phyloP scores from a whole-genome alignment of 2,113 vertebrate species.

The Prunella fulvescens region DNA sequence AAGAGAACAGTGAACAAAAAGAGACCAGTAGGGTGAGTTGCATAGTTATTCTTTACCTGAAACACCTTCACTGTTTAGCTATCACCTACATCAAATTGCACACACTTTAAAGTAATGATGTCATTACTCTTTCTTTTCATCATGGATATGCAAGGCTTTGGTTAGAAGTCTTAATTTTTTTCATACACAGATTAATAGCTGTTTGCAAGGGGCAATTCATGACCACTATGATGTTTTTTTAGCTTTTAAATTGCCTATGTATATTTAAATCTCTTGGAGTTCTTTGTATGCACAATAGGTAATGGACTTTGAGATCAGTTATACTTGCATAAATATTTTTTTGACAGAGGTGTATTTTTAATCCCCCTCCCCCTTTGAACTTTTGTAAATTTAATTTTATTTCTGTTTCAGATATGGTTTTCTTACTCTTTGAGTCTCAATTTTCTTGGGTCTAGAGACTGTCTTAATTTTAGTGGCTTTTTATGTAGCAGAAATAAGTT shows the following conservation, averaged over 20 bases:
- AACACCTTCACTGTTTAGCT: not conserved
- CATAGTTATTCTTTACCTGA: not conserved
- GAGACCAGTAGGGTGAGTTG: not conserved
- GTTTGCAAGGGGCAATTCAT: not conserved
- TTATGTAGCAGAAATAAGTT: not conserved
- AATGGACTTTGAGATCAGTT: not conserved
- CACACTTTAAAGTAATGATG: not conserved
- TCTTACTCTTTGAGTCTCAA: not conserved
- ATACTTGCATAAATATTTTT: not conserved
- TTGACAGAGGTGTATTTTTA: not conserved
- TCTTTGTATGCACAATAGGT: not conserved
- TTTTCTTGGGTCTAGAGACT: not conserved
- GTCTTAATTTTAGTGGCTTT: not conserved
- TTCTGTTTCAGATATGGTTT: not conserved
- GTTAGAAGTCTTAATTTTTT: not conserved
- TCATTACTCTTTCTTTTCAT: not conserved
- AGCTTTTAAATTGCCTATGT: not conserved
- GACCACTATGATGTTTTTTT: not conserved
- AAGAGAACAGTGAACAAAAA: not conserved
- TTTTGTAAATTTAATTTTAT: not conserved
- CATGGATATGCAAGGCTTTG: not conserved
- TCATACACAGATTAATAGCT: not conserved
- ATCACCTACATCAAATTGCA: not conserved
- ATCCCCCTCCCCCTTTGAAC: accelerated
- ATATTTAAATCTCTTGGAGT: not conserved